Evolutionary conservation across 1,140 invertebrate genomes (phyloP), one percentile per base, ranked within the genome.

Genomic region (Thalassaphorura encarpata): DNA sequence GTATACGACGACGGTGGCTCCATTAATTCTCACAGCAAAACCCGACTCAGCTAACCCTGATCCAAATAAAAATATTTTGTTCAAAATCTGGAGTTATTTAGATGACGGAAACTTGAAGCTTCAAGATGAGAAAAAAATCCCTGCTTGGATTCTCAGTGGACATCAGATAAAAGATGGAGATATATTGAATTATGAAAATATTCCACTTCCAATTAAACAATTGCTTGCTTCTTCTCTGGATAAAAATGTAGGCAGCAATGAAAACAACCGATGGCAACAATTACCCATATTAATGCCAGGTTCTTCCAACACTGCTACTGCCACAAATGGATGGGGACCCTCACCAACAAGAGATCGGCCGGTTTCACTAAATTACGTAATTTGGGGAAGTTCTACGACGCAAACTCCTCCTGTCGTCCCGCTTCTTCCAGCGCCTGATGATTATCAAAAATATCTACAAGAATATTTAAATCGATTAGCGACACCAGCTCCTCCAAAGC

Each of bases 51-150:
- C n/a, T 36, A 26, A 55, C 3, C 28, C 27, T 0, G 36, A n/a
- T n/a, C n/a, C 18, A 55, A 26, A 48, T 3, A 52, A 48, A 29
- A 29, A 52, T 2, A 31, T 57, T n/a, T 18, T 58, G 19, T 58
- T 62, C 33, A 62, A 62, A 41, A 45, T 62, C 16, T 62, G 60
- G 60, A 55, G 33, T 18, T 52, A 46, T 28, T 15, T 26, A 1
- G 36, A 57, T 33, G 21, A 6, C 4, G 60, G 55, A 18, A 50
- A 52, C n/a, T 33, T 62, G n/a, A 46, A 54, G 29, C 18, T 62
- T 19, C 26, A 55, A 33, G 47, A 28, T 33, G 24, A 58, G 45
- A 31, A 40, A 28, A 48, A 52, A 48, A 55, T 62, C 16, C 60
- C 60, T 16, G 26, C 28, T 4, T 52, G 46, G 42, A 24, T 50